Evolutionary conservation across 2,797 vertebrate genomes (phyloP).

Genomic region (Phataginus tricuspis): DNA sequence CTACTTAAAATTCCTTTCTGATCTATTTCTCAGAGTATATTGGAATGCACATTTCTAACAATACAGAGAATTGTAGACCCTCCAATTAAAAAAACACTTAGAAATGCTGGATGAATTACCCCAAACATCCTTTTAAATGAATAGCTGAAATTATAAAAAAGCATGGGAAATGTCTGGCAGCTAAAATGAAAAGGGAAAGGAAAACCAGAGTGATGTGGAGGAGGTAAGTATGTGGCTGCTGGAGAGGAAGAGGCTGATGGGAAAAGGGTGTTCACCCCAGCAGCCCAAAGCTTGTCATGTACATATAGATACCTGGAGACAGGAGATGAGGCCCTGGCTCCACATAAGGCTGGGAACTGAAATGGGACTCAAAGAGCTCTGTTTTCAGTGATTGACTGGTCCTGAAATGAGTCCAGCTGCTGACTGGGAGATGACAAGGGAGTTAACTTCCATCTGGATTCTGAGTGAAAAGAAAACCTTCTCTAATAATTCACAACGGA

Average conservation of each 20-base stretch:
- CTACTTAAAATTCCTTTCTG: not conserved
- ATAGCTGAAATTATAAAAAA: not conserved
- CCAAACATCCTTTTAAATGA: not conserved
- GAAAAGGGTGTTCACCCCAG: not conserved
- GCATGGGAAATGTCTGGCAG: not conserved
- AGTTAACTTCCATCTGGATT: not conserved
- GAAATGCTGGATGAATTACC: not conserved
- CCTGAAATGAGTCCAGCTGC: not conserved
- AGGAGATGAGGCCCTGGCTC: too few species aligned
- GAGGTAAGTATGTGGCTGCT: too few species aligned
- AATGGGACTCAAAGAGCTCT: not conserved
- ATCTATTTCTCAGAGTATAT: not conserved
- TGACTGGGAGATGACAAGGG: not conserved
- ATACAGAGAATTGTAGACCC: not conserved
- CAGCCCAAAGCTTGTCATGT: rapidly evolving
- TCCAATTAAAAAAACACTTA: not conserved
- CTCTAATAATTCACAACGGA: not conserved
- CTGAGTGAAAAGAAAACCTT: not conserved
- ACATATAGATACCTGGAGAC: rapidly evolving
- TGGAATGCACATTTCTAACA: not conserved
- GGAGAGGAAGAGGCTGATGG: not conserved
- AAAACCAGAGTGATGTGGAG: not conserved
- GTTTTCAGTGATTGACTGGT: not conserved
- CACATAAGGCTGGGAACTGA: not conserved
- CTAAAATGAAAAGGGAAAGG: not conserved